Evolutionary conservation across 2,888 invertebrate genomes (phyloP).

Genomic region (Tenodera sinensis): DNA sequence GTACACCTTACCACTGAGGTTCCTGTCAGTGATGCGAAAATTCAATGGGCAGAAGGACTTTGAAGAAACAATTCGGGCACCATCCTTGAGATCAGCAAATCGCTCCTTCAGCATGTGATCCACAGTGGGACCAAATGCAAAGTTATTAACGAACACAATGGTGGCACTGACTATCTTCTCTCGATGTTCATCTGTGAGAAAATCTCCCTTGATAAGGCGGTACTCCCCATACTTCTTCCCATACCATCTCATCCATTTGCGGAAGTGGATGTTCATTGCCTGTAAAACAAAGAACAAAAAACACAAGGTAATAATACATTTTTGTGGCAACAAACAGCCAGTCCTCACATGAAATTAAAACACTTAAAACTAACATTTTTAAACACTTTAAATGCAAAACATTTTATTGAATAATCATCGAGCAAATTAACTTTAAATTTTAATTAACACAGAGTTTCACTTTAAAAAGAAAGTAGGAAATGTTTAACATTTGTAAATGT

Average conservation of each 20-base stretch:
- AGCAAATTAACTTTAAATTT: not conserved
- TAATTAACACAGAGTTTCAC: too few species aligned
- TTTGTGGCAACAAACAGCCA: not conserved
- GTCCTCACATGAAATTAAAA: not conserved
- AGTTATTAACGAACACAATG: constrained; percentile 98
- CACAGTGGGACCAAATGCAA: constrained; percentile 96
- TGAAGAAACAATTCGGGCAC: constrained; percentile 95
- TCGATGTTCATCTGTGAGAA: constrained; percentile 85
- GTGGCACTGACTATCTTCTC: constrained; percentile 92
- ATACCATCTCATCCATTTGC: constrained; percentile 97
- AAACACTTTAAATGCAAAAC: not conserved
- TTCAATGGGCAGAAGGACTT: constrained; percentile 99
- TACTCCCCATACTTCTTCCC: constrained; percentile 92
- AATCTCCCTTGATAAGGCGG: constrained; percentile 90
- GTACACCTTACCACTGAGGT: constrained; percentile 69
- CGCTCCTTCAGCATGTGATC: constrained; percentile 95
- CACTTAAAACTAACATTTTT: not conserved
- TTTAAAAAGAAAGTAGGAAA: not conserved
- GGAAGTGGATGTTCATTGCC: constrained; percentile 87
- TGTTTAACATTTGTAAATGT: too few species aligned
- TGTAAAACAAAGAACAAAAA: constrained; percentile 46
- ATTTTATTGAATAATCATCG: not conserved
- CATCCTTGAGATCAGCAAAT: constrained; percentile 93
- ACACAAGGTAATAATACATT: not conserved
- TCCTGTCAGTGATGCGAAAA: constrained; percentile 96